Base-by-base conservation (phyloP, 2,888 invertebrate genomes). In the Serripes groenlandicus region DNA sequence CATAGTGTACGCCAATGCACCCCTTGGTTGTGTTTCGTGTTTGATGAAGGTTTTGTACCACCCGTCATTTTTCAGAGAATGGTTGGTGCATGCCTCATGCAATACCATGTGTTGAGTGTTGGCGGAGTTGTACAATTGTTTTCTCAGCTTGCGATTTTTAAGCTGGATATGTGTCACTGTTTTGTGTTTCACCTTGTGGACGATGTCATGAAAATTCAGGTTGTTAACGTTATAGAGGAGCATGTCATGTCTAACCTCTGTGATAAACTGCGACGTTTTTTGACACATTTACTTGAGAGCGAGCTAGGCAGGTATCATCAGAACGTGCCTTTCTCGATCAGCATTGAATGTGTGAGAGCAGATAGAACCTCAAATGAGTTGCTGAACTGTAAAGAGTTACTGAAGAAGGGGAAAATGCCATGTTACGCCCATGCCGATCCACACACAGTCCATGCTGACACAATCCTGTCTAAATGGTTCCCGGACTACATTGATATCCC, bases 41-140 rank as follows among this genome's bases (percentile, higher is more conserved):
- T 86, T 72, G 71, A 86, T 37, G 80, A 86, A 71, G 86, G 84
- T 21, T 86, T 82, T 42, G 56, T 82, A 1, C 86, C 86, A 18
- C 86, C 86, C 1, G 76, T 77, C 21, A 70, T 86, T 11, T 86
- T 86, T 52, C 86, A 86, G 34, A 64, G 86, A 78, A 81, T 86
- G 78, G 58, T 84, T 4, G 83, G 86, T 15, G 86, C 76, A 15
- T 77, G 83, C 64, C 35, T 86, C 34, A 78, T 77, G 3, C 77
- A 66, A 18, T 82, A 82, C 54, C 42, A 75, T 18, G 69, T 86
- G 15, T 60, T 82, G 23, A 72, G 82, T 54, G 72, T 77, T 4
- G 84, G 75, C 21, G 74, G 75, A 3, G 74, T 79, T 23, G 73
- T 77, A 2, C 82, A 84, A 34, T 58, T 86, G 15, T 86, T 72